A percentile compares a stretch with the other conserved stretches of the same genome.
Evolutionary conservation across 2,113 vertebrate species (phyloP).

Genomic region (Rhynchomys soricoides): DNA sequence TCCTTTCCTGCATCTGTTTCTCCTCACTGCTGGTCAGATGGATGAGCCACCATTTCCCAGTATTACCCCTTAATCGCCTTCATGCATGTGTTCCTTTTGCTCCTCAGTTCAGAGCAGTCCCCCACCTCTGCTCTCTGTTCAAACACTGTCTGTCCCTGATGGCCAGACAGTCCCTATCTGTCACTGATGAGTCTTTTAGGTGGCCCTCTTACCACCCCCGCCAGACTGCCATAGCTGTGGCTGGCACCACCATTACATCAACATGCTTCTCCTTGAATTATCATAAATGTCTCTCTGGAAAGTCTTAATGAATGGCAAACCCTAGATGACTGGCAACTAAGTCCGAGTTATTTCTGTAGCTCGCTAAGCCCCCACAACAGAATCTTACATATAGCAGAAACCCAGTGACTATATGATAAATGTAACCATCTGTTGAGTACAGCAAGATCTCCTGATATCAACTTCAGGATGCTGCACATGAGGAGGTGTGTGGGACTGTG

Average conservation of each 20-base stretch:
- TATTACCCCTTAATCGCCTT: not conserved
- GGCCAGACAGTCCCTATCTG: no score
- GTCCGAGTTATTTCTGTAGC: not conserved
- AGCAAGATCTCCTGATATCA: not conserved
- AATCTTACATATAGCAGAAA: not conserved
- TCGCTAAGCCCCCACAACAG: not conserved
- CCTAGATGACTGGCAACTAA: not conserved
- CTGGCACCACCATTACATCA: not conserved
- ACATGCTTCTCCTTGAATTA: not conserved
- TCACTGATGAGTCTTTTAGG: not conserved
- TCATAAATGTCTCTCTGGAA: not conserved
- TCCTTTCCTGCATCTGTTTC: not conserved
- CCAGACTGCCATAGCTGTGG: not conserved
- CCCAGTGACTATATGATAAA: not conserved
- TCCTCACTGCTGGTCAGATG: not conserved
- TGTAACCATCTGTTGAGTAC: not conserved
- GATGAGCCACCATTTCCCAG: not conserved
- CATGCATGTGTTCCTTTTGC: not conserved
- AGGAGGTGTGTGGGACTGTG: not conserved
- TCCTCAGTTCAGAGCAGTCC: not conserved
- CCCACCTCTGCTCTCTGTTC: not conserved
- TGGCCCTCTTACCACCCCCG: not conserved
- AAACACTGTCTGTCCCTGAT: not conserved
- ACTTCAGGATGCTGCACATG: not conserved
- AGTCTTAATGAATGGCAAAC: not conserved